Percentiles rank a stretch among this genome's conserved stretches.
Conservation (phyloP, 2,888 invertebrate species). For the Dioctria rufipes region DNA sequence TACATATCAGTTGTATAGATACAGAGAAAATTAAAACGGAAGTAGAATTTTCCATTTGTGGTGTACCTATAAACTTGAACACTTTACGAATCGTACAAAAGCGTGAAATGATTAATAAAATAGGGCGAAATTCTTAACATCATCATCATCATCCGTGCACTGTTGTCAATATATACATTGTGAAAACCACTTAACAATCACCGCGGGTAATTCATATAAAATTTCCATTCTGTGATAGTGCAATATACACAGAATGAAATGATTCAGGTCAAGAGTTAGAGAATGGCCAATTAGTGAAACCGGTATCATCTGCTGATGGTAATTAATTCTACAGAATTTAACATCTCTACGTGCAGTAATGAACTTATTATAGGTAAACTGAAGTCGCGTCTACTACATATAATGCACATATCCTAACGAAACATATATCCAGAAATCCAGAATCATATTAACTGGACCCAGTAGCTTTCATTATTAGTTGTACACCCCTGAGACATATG, state of each 20-base stretch:
- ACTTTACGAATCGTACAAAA: conserved; percentile 16
- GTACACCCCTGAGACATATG: background rate
- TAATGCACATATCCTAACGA: too few species aligned
- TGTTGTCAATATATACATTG: too few species aligned
- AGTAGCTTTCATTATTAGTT: too few species aligned
- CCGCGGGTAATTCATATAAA: background rate
- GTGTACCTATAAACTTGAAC: background rate
- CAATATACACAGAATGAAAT: background rate
- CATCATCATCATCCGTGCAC: background rate
- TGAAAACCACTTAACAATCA: background rate
- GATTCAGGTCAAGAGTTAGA: too few species aligned
- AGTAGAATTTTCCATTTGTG: background rate
- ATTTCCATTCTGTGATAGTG: background rate
- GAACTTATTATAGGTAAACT: too few species aligned
- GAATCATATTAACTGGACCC: too few species aligned
- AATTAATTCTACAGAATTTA: too few species aligned
- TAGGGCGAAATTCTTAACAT: conserved; percentile 1
- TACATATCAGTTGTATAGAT: background rate
- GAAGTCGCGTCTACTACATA: too few species aligned
- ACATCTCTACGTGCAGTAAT: too few species aligned
- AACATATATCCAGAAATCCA: too few species aligned
- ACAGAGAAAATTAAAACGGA: background rate
- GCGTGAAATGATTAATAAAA: conserved; percentile 29
- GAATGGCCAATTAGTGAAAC: too few species aligned
- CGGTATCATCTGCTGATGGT: too few species aligned